A percentile compares a stretch with the other conserved stretches of the same genome.
phyloP scores from a whole-genome alignment of 2,113 vertebrate genomes.

The Xenopus borealis region DNA sequence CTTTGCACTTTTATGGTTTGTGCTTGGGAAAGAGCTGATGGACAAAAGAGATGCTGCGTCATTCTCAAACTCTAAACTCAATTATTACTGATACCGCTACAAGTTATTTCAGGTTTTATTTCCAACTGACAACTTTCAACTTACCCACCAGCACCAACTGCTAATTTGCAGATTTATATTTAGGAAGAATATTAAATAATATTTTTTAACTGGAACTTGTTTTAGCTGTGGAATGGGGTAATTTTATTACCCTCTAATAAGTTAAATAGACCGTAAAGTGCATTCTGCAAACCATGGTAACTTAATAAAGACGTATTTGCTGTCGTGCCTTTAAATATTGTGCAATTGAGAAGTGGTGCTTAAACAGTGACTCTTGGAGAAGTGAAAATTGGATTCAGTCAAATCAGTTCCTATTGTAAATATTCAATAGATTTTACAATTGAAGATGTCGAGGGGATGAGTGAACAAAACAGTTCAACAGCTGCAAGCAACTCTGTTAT shows the following conservation, averaged over 20 bases:
- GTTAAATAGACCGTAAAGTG: no score
- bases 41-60: constrained; percentile 3
- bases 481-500: background rate
- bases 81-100: background rate
- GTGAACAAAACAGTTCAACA: constrained; percentile 1
- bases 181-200: no score
- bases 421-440: background rate
- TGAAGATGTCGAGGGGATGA: background rate
- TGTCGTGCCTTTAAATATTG: background rate
- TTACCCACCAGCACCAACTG: no score
- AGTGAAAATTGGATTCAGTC: background rate
- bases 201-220: no score
- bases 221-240: no score
- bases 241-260: no score
- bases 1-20: constrained; percentile 41
- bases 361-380: background rate
- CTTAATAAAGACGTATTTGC: background rate
- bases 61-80: background rate
- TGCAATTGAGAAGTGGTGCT: background rate
- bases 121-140: background rate
- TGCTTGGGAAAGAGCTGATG: background rate
- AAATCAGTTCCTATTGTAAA: constrained; percentile 4
- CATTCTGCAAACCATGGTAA: background rate
- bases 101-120: background rate
- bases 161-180: no score